phyloP scores from a whole-genome alignment of 1,140 invertebrate species.

The Macrosteles quadrilineatus region DNA sequence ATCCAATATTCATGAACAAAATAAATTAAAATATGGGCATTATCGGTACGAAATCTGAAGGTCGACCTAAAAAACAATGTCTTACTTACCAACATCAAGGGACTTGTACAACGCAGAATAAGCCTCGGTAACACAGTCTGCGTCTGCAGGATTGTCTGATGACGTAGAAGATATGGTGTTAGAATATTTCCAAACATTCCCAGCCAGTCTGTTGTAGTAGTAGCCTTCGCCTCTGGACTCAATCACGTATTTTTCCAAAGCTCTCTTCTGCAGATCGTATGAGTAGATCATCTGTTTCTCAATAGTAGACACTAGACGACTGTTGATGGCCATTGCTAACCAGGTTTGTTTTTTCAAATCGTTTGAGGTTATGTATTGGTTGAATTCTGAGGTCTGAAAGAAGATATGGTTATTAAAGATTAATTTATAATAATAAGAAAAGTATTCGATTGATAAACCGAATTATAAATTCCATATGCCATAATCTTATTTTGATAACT shows the following conservation, averaged over 20 bases:
- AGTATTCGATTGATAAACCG: background rate
- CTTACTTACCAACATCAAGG: background rate
- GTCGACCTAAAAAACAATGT: no score
- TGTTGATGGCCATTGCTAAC: background rate
- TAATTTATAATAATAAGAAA: background rate
- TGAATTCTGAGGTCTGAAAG: background rate
- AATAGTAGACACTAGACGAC: background rate
- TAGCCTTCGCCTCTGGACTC: background rate
- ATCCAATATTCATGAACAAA: no score
- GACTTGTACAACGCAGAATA: background rate
- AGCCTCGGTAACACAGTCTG: background rate
- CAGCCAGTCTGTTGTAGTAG: background rate
- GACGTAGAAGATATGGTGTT: background rate
- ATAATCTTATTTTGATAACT: no score
- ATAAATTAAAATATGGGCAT: no score
- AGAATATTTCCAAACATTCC: background rate
- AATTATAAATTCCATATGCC: background rate
- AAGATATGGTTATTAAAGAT: background rate
- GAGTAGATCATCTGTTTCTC: background rate
- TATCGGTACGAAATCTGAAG: no score
- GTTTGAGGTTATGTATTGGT: background rate
- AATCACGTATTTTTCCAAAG: slow-evolving; percentile 5
- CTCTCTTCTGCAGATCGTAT: background rate
- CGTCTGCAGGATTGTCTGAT: background rate
- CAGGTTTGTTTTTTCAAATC: no score